These are phyloP conservation scores for Mantis religiosa DNA, from an alignment of 2,888 invertebrate genomes.

Conservation along the genomic window DNA sequence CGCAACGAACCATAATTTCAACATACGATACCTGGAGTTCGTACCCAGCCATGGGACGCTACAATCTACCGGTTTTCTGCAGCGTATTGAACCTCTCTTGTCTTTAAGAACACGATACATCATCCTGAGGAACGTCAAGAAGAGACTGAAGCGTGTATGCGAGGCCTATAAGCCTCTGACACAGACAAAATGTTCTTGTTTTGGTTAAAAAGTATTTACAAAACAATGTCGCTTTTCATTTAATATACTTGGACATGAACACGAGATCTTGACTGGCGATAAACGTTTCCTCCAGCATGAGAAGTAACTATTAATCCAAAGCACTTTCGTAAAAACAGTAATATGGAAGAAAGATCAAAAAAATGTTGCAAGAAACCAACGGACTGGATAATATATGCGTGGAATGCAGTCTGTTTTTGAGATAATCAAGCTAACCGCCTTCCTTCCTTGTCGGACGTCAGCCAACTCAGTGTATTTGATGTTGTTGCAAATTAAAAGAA, in stretches of 20 bases:
- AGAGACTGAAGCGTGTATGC: not conserved
- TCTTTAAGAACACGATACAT: too few species aligned
- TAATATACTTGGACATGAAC: not conserved
- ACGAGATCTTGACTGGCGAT: not conserved
- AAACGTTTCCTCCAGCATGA: not conserved
- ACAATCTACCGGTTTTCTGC: too few species aligned
- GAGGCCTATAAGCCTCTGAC: not conserved
- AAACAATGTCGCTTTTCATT: not conserved
- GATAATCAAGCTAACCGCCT: not conserved
- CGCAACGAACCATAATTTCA: too few species aligned
- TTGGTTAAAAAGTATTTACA: not conserved
- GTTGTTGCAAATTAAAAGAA: not conserved
- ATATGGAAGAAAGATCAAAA: not conserved
- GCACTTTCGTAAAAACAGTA: not conserved
- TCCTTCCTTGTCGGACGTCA: not conserved
- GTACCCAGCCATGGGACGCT: too few species aligned
- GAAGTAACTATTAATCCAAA: not conserved
- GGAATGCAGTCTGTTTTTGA: not conserved
- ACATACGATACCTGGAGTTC: too few species aligned
- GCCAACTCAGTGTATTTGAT: not conserved
- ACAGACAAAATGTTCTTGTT: not conserved
- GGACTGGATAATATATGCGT: not conserved
- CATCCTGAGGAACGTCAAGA: not conserved
- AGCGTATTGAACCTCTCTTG: too few species aligned
- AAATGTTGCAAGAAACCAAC: not conserved